Evolutionary conservation across 2,113 vertebrate species (phyloP).

Genomic region (Alethe diademata): DNA sequence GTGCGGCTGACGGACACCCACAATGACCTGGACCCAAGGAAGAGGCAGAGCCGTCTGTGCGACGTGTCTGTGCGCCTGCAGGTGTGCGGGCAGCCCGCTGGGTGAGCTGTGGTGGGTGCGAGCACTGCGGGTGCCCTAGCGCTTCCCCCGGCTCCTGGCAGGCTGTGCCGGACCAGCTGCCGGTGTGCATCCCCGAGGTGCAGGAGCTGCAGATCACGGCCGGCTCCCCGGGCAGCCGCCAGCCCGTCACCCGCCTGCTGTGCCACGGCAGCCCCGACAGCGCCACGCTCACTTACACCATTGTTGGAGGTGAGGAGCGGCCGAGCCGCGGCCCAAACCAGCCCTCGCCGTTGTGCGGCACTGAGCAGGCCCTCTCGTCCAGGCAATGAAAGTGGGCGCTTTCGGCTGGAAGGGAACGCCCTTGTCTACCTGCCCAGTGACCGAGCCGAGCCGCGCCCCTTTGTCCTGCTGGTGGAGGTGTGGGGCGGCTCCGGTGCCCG

Average conservation of each 20-base stretch:
- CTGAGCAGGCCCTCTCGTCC: neutral
- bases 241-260: slow-evolving; percentile 37
- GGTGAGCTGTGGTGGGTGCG: fast-evolving
- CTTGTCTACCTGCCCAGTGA: neutral
- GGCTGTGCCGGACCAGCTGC: slow-evolving; percentile 65
- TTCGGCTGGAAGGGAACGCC: slow-evolving; percentile 43
- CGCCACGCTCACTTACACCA: slow-evolving; percentile 17
- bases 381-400: slow-evolving; percentile 69
- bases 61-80: slow-evolving; percentile 61
- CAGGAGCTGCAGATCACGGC: slow-evolving; percentile 46
- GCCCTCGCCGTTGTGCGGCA: fast-evolving
- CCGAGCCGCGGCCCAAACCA: neutral
- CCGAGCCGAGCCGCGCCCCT: neutral
- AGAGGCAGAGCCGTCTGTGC: slow-evolving; percentile 42
- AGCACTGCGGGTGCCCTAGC: fast-evolving
- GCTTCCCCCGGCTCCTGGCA: neutral
- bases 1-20: slow-evolving; percentile 65
- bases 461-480: slow-evolving; percentile 70
- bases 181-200: slow-evolving; percentile 66
- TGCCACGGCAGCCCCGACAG: slow-evolving; percentile 40
- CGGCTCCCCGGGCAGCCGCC: neutral
- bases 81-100: neutral
- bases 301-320: slow-evolving; percentile 53
- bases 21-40: slow-evolving; percentile 40
- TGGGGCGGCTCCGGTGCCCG: neutral